These are phyloP conservation scores for Cariama cristata DNA, from an alignment of 2,113 vertebrate genomes.

Conservation along the genomic window DNA sequence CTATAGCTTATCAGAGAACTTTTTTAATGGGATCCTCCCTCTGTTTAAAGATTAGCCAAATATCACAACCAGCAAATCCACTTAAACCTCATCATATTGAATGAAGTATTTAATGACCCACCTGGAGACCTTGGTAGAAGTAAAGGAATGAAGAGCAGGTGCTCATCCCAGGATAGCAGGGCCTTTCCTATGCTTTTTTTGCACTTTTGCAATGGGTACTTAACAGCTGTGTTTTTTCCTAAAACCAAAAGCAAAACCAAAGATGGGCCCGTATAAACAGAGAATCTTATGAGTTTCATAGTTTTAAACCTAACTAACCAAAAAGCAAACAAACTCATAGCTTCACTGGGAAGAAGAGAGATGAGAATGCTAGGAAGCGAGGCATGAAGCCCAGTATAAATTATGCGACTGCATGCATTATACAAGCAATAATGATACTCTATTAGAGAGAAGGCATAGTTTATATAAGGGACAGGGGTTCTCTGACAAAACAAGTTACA, in stretches of 20 bases:
- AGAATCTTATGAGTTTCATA: not conserved
- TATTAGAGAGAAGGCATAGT: not conserved
- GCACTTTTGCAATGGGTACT: not conserved
- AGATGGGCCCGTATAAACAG: not conserved
- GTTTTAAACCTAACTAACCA: conserved; percentile 1
- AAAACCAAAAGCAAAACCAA: not conserved
- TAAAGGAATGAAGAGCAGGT: not conserved
- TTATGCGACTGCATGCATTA: not conserved
- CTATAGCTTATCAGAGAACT: not conserved
- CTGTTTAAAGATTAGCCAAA: not conserved
- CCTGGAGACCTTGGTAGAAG: not conserved
- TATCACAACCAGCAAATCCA: not conserved
- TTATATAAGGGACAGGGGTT: not conserved
- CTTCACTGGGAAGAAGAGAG: conserved; percentile 1
- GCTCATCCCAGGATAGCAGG: not conserved
- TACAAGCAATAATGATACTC: conserved; percentile 31
- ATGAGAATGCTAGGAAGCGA: conserved; percentile 12
- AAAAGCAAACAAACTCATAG: conserved; percentile 38
- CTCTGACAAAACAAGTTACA: not conserved
- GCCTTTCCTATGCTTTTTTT: not conserved
- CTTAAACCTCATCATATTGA: not conserved
- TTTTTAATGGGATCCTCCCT: not conserved
- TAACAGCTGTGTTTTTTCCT: not conserved
- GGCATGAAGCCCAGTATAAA: not conserved
- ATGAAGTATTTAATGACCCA: not conserved